Base-by-base conservation (phyloP, 2,113 vertebrate genomes). In the Tautogolabrus adspersus region DNA sequence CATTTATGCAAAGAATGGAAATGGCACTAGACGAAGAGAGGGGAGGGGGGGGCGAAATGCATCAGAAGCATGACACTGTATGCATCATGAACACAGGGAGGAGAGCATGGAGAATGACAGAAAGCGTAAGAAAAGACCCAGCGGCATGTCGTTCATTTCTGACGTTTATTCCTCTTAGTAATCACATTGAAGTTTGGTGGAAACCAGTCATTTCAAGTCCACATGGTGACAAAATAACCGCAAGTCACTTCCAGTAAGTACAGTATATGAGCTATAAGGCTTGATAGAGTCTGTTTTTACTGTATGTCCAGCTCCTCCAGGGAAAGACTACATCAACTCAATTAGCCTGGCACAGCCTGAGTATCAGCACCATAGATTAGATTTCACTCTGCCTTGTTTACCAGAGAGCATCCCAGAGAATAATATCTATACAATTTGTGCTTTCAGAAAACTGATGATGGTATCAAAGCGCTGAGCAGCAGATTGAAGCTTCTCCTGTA, bases 371-470 rank as follows among this genome's bases (percentile, higher is more conserved):
- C 89, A 88, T 82, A 90, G 91, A 93, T 94, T 94, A 89, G 92
- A 94, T 94, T 94, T 94, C 86, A 88, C 76, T 81, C 83, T 77
- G 91, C 85, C 90, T 93, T 93, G 93, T 94, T 94, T 93, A 93
- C 92, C 91, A 92, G 87, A 71, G 89, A 94, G 87, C 72, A 81
- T 78, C 87, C 82, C 52, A 72, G 91, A 85, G 90, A 92, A 92
- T 93, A 94, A 93, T 91, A 94, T 91, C 90, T 93, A 93, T 92
- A 94, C 88, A 89, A 91, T 88, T 91, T 93, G 86, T 86, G 86
- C 91, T 85, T 88, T 85, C 82, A 89, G 90, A 92, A 89, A 93
- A 93, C 94, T 92, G 87, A 94, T 94, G 90, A 93, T 92, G 88
- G 86, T 92, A 91, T 92, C 84, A 77, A 83, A 78, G 85, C 37